These are phyloP conservation scores for Psilopsiagon aurifrons DNA, from an alignment of 2,113 vertebrate species.

Conservation along the genomic window DNA sequence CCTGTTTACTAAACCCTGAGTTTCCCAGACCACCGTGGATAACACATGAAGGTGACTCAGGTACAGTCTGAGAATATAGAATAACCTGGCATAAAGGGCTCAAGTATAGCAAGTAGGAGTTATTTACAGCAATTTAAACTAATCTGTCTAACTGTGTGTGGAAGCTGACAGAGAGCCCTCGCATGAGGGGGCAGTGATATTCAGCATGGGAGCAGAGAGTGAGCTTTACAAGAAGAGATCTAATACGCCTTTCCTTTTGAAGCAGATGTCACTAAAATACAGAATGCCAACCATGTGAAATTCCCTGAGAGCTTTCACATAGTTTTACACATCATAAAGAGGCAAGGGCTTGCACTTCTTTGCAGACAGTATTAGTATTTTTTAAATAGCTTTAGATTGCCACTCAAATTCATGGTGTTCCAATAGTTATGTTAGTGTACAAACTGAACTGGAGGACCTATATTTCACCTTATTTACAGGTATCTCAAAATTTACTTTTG, in stretches of 20 bases:
- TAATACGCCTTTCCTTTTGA: not conserved
- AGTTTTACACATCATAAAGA: not conserved
- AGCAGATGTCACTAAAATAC: not conserved
- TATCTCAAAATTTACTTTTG: not conserved
- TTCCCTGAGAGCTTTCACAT: not conserved
- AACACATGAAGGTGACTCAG: conserved; percentile 55
- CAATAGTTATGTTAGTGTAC: not conserved
- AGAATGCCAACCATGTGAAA: not conserved
- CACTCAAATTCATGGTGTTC: not conserved
- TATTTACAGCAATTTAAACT: conserved; percentile 51
- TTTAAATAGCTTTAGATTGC: not conserved
- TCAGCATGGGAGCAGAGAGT: not conserved
- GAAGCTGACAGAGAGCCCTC: not conserved
- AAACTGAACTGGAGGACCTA: not conserved
- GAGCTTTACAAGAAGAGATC: not conserved
- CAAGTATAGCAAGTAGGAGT: conserved; percentile 8
- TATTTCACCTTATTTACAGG: not conserved
- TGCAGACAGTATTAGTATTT: not conserved
- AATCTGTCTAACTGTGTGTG: not conserved
- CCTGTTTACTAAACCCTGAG: conserved; percentile 19
- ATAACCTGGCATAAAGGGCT: conserved; percentile 37
- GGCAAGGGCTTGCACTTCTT: not conserved
- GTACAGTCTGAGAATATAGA: conserved; percentile 34
- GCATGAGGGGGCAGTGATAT: not conserved
- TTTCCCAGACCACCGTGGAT: not conserved